These are phyloP conservation scores for Trilocha varians DNA, from an alignment of 2,888 invertebrate genomes.

Conservation along the genomic window DNA sequence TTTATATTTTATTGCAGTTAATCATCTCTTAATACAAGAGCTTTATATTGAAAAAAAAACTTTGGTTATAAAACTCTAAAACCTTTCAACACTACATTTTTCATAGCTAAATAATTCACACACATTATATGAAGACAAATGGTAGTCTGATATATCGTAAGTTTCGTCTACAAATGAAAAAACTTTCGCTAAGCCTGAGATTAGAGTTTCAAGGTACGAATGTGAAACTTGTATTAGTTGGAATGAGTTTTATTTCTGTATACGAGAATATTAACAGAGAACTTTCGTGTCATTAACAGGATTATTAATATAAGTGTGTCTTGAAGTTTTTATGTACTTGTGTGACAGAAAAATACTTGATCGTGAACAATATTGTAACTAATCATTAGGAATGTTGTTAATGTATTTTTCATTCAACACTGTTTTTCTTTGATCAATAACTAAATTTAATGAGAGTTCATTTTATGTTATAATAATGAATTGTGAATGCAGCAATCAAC, in stretches of 20 bases:
- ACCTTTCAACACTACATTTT: neutral
- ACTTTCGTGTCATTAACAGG: neutral
- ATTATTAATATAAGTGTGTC: neutral
- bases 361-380: no score
- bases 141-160: neutral
- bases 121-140: neutral
- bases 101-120: neutral
- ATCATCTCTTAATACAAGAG: no score
- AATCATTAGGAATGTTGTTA: no score
- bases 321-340: neutral
- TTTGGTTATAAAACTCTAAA: neutral
- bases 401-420: no score
- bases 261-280: neutral
- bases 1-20: no score
- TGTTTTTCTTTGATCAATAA: no score
- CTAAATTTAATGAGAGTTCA: no score
- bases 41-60: no score
- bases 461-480: no score
- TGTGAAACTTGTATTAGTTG: slow-evolving; percentile 1
- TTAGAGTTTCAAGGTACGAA: slow-evolving; percentile 2
- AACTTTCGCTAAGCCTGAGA: slow-evolving; percentile 5
- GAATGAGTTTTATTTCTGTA: neutral
- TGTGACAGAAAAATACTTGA: no score
- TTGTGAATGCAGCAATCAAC: no score
- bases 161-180: slow-evolving; percentile 5